These are phyloP conservation scores for Calonectris borealis DNA, from an alignment of 2,113 vertebrate species.

Conservation along the genomic window DNA sequence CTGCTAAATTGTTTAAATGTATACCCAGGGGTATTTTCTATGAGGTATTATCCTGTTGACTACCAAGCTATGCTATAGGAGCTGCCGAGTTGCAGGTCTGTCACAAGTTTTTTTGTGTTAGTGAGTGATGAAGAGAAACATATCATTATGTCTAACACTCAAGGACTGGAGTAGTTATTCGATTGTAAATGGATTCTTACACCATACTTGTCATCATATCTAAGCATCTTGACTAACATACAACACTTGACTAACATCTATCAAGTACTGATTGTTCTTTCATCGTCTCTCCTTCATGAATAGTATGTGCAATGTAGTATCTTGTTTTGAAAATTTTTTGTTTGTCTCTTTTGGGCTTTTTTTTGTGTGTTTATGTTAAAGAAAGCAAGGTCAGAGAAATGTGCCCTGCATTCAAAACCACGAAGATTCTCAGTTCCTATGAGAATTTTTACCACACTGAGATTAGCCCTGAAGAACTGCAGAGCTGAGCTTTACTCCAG, in stretches of 20 bases:
- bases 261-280: background rate
- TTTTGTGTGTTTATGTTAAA: background rate
- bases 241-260: background rate
- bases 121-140: background rate
- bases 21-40: background rate
- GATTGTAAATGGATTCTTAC: background rate
- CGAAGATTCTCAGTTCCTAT: background rate
- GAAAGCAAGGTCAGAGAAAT: background rate
- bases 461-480: background rate
- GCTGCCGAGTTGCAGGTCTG: background rate
- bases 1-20: background rate
- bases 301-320: background rate
- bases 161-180: background rate
- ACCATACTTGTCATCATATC: background rate
- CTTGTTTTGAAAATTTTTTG: background rate
- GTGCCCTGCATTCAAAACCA: background rate
- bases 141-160: background rate
- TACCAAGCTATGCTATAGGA: background rate
- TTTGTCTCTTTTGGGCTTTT: no score
- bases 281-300: background rate
- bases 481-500: background rate
- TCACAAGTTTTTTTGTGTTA: background rate
- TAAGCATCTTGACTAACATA: background rate
- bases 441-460: background rate
- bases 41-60: background rate